These are phyloP conservation scores for Lochmaea capreae DNA, from an alignment of 2,888 invertebrate genomes.

Conservation along the genomic window DNA sequence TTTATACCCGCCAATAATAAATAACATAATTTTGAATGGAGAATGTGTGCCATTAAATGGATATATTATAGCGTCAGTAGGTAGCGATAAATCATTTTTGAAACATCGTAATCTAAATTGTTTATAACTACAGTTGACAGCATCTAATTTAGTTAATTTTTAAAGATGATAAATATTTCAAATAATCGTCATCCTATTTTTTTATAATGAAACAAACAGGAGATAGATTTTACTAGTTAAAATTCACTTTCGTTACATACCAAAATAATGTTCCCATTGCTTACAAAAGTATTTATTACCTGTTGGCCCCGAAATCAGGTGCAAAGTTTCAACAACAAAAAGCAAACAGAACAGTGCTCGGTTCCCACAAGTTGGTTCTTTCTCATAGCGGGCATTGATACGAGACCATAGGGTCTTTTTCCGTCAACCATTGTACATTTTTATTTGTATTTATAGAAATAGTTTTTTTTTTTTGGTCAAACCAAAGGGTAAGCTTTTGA, in stretches of 20 bases:
- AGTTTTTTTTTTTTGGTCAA: constrained; percentile 12
- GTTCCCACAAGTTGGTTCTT: constrained; percentile 34
- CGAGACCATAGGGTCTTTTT: constrained; percentile 17
- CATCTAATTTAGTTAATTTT: constrained; percentile 2
- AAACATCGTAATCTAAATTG: background rate
- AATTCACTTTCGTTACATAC: constrained; percentile 13
- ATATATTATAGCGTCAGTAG: too few species aligned
- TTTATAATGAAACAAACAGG: background rate
- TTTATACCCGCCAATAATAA: background rate
- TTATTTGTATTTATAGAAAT: constrained; percentile 21
- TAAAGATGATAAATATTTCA: background rate
- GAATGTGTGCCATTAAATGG: background rate
- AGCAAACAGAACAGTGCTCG: constrained; percentile 26
- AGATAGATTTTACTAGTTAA: background rate
- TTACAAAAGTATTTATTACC: constrained; percentile 35
- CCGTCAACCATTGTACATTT: constrained; percentile 21
- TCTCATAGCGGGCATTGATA: constrained; percentile 29
- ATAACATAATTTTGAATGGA: background rate
- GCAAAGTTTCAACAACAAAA: constrained; percentile 29
- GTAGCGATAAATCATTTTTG: constrained; percentile 5
- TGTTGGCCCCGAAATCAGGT: constrained; percentile 40
- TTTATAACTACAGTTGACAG: background rate
- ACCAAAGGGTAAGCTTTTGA: constrained; percentile 25
- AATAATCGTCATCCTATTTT: background rate
- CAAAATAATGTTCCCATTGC: constrained; percentile 15